Evolutionary conservation across 2,113 vertebrate genomes (phyloP), one percentile per base, ranked within the genome.

Genomic region (Gobio gobio): DNA sequence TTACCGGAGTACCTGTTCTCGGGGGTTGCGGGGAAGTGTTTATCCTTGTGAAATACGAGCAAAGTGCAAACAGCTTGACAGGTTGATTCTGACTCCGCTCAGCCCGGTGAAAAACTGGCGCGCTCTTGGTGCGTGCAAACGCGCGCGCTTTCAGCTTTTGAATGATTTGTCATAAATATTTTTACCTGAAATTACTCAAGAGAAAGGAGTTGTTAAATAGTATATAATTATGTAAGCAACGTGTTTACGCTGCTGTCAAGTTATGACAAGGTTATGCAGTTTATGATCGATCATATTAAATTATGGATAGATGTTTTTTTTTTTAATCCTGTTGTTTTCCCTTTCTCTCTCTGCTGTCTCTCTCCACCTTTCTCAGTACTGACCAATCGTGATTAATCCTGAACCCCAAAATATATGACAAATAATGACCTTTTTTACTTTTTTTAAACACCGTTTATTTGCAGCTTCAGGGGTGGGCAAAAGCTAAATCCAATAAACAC

Each of bases 21-120:
- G 95, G 90, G 89, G 56, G 88, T 54, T 90, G 88, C 91, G 89
- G 87, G 93, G 95, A 95, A 96, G 91, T 93, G 95, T 94, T 93
- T 92, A 93, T 93, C 92, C 92, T 94, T 92, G 90, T 90, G 93
- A 92, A 90, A 93, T 91, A 91, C 92, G 89, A 92, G 83, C 87
- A 91, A 94, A 93, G 70, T 45, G 63, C 63, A 85, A 85, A 78
- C 82, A 61, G 29, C 54, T 86, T 74, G 82, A 75, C 82, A 74
- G 51, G 68, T 83, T 83, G 36, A 83, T 26, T 40, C n/a, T 29
- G 81, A 72, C 64, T 73, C 58, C 54, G n/a, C 56, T 78, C 56
- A 36, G 51, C 58, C 56, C 9, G 36, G 54, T 58, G 49, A 43
- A 74, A 82, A 73, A 73, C 33, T 33, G 54, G 22, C 66, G 36